Base-by-base conservation (phyloP, 2,888 invertebrate species). In the Callimorpha dominula region DNA sequence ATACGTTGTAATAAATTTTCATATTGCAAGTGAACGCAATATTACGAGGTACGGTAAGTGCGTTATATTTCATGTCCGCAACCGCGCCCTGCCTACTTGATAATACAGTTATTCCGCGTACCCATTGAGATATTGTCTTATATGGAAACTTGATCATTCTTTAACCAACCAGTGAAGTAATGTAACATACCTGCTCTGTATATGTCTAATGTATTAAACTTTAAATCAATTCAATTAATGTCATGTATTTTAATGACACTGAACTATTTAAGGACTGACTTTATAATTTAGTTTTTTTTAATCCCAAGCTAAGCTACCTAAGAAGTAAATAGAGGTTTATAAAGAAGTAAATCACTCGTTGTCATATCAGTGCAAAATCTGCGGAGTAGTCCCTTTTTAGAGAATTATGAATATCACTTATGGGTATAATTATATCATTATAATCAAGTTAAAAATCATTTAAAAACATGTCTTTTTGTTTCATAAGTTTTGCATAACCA, bases 21-120 rank as follows among this genome's bases (percentile, higher is more conserved):
- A 95, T 95, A 95, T 94, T 92, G 94, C 93, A 91, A 90, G 93
- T 90, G 92, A 92, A 91, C 92, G 94, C 92, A 93, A 94, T 95
- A 94, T 94, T 91, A 92, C 90, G 91, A 89, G 90, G 92, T 90
- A 92, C 86, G 87, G 86, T 90, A 92, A 94, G 94, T 94, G 92
- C 92, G 92, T 90, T 90, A 92, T 95, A 95, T 92, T 90, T 95
- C 93, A 94, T 93, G 89, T 91, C 92, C 87, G 91, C 88, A 92
- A 88, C 86, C 88, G 86, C 88, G 86, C 86, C 81, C 85, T 87
- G 90, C 89, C 91, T 91, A 89, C 89, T 90, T 91, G 90, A 89
- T 92, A 92, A 90, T 88, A 90, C 87, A 90, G 89, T 90, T 90
- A 90, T 90, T 88, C 86, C 85, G 82, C 86, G 87, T 87, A 86